A percentile compares a stretch with the other conserved stretches of the same genome.
These are phyloP conservation scores for Onthophagus sagittarius DNA, from an alignment of 2,888 invertebrate species.

Conservation along the genomic window DNA sequence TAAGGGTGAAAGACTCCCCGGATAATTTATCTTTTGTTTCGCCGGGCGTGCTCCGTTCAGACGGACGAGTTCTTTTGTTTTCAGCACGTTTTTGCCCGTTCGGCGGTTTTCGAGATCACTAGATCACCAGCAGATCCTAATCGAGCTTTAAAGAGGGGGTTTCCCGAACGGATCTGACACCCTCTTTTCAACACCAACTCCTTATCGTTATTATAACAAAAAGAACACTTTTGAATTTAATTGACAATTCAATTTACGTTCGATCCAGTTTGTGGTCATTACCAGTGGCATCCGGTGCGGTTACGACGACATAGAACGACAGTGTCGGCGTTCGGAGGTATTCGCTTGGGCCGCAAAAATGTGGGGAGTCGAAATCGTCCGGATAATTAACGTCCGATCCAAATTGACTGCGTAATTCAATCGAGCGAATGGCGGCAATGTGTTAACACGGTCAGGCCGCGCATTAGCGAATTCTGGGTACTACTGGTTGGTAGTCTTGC, in stretches of 20 bases:
- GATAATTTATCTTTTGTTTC: constrained; percentile 44
- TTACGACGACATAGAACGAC: neutral
- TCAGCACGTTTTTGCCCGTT: constrained; percentile 37
- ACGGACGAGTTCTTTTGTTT: constrained; percentile 38
- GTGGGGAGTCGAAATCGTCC: constrained; percentile 15
- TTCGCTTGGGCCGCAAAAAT: constrained; percentile 9
- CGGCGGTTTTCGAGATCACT: constrained; percentile 31
- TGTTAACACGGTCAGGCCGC: constrained; percentile 18
- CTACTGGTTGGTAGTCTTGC: neutral
- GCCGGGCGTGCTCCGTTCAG: constrained; percentile 33
- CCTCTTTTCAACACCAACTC: neutral
- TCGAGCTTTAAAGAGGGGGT: neutral
- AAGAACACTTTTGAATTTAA: no score
- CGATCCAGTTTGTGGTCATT: no score
- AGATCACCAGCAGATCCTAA: constrained; percentile 23
- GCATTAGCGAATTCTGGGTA: neutral
- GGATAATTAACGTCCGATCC: constrained; percentile 29
- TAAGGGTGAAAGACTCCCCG: constrained; percentile 27
- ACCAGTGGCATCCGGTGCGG: neutral
- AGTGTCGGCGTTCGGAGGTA: neutral
- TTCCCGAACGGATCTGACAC: neutral
- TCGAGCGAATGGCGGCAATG: constrained; percentile 27
- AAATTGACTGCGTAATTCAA: constrained; percentile 34
- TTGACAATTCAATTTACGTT: no score
- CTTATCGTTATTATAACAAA: neutral